A percentile compares a stretch with the other conserved stretches of the same genome.
Conservation (phyloP, 2,113 vertebrate genomes). For the Nesogale talazaci region DNA sequence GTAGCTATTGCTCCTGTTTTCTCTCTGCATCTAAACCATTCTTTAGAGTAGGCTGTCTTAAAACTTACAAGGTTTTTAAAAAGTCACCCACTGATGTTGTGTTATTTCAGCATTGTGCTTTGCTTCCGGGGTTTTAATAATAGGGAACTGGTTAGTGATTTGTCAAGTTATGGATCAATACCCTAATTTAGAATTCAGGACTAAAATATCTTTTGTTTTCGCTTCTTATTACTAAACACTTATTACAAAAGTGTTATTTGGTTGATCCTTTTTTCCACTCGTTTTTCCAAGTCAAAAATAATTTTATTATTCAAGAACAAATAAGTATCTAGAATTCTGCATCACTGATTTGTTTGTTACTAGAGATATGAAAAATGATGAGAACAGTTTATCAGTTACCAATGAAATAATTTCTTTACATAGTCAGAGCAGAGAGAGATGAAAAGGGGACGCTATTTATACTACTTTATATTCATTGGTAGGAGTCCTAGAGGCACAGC, state of each 20-base stretch:
- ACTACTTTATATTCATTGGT: background rate
- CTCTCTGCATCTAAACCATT: background rate
- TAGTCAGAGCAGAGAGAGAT: background rate
- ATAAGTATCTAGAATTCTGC: background rate
- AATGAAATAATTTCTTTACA: background rate
- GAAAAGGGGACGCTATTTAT: background rate
- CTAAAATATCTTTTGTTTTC: slow-evolving; percentile 26
- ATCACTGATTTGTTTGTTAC: background rate
- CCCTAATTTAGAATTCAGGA: background rate
- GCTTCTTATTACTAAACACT: background rate
- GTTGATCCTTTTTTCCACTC: background rate
- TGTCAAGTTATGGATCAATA: background rate
- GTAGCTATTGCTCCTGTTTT: background rate
- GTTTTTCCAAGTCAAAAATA: background rate
- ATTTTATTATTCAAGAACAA: background rate
- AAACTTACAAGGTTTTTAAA: background rate
- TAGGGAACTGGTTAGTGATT: background rate
- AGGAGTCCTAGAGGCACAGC: background rate
- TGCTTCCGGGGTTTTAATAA: background rate
- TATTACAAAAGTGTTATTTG: slow-evolving; percentile 20
- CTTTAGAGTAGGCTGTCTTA: background rate
- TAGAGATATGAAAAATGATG: background rate
- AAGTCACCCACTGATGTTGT: background rate
- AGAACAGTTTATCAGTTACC: background rate
- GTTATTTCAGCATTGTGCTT: background rate